Percentiles rank a stretch among this genome's conserved stretches.
Evolutionary conservation across 30 jellyfish, hydroid and myxozoan genomes (phyloP).

Genomic region (Turritopsis rubra): DNA sequence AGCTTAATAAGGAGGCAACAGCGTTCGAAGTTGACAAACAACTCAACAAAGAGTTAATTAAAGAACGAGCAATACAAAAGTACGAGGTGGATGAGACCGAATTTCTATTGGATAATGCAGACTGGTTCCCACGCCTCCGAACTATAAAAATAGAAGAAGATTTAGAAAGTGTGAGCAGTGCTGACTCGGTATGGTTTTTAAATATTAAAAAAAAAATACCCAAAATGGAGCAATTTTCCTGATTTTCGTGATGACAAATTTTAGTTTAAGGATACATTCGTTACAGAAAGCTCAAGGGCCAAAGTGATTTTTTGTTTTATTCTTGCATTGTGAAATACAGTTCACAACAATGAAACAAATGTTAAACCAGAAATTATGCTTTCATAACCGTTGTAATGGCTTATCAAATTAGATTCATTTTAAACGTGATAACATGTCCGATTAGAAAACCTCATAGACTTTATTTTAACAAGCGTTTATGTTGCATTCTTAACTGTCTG

Average conservation of each 20-base stretch:
- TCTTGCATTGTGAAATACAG: background rate
- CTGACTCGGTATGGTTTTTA: constrained; percentile 17
- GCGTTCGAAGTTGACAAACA: background rate
- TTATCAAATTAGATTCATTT: no score
- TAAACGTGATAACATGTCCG: no score
- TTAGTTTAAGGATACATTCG: no score
- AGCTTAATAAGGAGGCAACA: background rate
- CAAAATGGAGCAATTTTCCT: no score
- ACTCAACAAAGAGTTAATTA: constrained; percentile 8
- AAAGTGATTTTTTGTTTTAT: background rate
- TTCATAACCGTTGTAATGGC: no score
- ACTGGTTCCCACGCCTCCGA: constrained; percentile 26
- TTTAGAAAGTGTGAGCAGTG: constrained; percentile 8
- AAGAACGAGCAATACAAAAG: constrained; percentile 9
- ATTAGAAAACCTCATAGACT: no score
- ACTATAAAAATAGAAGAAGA: background rate
- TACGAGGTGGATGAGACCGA: background rate
- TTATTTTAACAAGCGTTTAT: no score
- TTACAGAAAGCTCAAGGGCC: background rate
- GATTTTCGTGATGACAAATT: no score
- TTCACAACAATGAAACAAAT: background rate
- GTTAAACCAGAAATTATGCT: no score
- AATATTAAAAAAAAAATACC: no score
- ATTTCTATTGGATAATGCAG: background rate
- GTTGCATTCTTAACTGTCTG: no score